Evolutionary conservation across 2,113 vertebrate genomes (phyloP).

Genomic region (Lathamus discolor): DNA sequence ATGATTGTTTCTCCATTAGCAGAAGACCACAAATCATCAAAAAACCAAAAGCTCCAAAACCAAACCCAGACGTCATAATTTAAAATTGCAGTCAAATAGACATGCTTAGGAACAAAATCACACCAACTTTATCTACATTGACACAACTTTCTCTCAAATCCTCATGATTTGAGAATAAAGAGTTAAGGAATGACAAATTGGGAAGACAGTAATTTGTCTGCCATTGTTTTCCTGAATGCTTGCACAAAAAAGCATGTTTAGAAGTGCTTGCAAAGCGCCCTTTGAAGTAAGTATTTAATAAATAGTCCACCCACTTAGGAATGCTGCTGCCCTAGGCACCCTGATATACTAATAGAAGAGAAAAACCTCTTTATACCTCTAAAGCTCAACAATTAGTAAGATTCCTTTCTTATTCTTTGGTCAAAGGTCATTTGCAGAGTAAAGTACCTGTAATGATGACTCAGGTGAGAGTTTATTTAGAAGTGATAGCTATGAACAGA

Average conservation of each 20-base stretch:
- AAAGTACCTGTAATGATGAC: constrained; percentile 12
- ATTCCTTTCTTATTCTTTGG: constrained; percentile 8
- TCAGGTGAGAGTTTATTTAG: background rate
- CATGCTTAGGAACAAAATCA: background rate
- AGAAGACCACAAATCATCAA: background rate
- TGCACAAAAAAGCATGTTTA: background rate
- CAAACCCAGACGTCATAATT: background rate
- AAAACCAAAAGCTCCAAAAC: background rate
- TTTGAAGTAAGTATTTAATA: background rate
- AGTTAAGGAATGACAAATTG: background rate
- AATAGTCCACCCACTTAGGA: background rate
- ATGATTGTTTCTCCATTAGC: background rate
- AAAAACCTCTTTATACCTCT: background rate
- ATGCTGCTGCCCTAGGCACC: background rate
- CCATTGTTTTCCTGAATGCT: background rate
- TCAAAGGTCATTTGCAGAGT: constrained; percentile 8
- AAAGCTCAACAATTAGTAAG: background rate
- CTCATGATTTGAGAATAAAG: background rate
- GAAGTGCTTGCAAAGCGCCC: background rate
- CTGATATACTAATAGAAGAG: background rate
- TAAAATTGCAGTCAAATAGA: background rate
- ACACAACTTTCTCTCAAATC: background rate
- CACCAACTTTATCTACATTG: background rate
- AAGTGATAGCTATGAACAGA: background rate
- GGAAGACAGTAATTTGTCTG: background rate